Conservation (phyloP, 2,113 vertebrate species). For the Xenopus laevis region DNA sequence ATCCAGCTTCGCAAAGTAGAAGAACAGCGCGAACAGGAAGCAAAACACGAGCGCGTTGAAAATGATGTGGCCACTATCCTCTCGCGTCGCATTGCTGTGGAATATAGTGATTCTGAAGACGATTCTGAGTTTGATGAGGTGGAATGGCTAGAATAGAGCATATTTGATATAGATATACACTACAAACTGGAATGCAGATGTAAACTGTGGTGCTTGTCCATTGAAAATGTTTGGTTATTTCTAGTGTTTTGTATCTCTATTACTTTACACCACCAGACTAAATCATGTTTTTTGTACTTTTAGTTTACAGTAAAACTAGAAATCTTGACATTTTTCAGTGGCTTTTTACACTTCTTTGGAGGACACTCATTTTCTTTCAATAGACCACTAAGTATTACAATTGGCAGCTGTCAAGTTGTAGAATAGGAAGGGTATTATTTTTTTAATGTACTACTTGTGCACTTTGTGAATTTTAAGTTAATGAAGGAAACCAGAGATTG, state of each 20-base stretch:
- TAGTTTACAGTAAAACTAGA: slow-evolving; percentile 65
- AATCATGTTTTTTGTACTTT: slow-evolving; percentile 64
- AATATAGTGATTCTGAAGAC: slow-evolving; percentile 96
- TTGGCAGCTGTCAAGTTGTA: slow-evolving; percentile 71
- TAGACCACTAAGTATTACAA: slow-evolving; percentile 81
- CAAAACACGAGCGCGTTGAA: slow-evolving; percentile 93
- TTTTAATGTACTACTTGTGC: slow-evolving; percentile 73
- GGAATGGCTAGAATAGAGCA: slow-evolving; percentile 90
- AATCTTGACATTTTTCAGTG: slow-evolving; percentile 71
- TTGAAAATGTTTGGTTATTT: slow-evolving; percentile 72
- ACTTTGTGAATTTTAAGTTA: slow-evolving; percentile 79
- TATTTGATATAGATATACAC: slow-evolving; percentile 52
- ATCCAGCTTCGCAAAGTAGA: slow-evolving; percentile 97
- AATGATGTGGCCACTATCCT: slow-evolving; percentile 97
- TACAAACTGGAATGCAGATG: slow-evolving; percentile 68
- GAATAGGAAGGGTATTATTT: slow-evolving; percentile 71
- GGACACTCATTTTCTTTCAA: slow-evolving; percentile 63
- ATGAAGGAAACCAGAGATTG: slow-evolving; percentile 64
- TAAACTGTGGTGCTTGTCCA: slow-evolving; percentile 77
- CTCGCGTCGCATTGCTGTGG: slow-evolving; percentile 93
- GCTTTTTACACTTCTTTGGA: slow-evolving; percentile 61
- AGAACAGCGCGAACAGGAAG: slow-evolving; percentile 95
- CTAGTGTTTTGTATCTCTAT: slow-evolving; percentile 74
- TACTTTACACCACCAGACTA: slow-evolving; percentile 65
- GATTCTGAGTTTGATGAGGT: slow-evolving; percentile 97